Base-by-base conservation (phyloP, 1,140 invertebrate species). In the Calycopis cecrops region DNA sequence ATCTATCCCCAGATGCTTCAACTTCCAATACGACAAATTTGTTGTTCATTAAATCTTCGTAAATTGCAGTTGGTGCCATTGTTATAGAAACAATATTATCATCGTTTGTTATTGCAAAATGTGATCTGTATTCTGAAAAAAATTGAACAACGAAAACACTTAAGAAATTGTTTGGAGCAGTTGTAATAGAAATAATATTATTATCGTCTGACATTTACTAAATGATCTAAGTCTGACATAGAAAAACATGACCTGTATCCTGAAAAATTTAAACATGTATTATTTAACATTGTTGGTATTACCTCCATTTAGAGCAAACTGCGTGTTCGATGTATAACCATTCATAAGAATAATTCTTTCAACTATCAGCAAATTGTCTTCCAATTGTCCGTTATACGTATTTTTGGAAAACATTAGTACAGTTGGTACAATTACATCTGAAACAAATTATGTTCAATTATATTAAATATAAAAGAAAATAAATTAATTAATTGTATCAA, bases 21-120 rank as follows among this genome's bases (percentile, higher is more conserved):
- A 79, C 51, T 63, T 73, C 65, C 14, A 79, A 59, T 34, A 69
- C 47, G 49, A 79, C 58, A 51, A 73, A 70, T 21, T 63, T 55
- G 17, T 66, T 62, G 34, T 55, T 55, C 60, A 52, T 40, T n/a
- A 71, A 14, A 1, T 64, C 55, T 57, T 70, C 65, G n/a, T 44
- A 3, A 11, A 66, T 65, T 48, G 66, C 52, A 16, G 55, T 17
- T 51, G 60, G 57, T 35, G 28, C 21, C 8, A 63, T 18, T 9
- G 57, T 34, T 52, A 79, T 35, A 40, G 54, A 54, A 14, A 79
- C 18, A 18, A 62, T 18, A 47, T 75, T 72, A 9, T 55, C 54
- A 8, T 33, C 57, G 52, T 58, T 55, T 9, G 57, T 33, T 16
- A 65, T 12, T 0, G 33, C 40, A 52, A 79, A 79, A 54, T 66